Evolutionary conservation across 2,797 vertebrate species (phyloP).

Genomic region (Artibeus jamaicensis): DNA sequence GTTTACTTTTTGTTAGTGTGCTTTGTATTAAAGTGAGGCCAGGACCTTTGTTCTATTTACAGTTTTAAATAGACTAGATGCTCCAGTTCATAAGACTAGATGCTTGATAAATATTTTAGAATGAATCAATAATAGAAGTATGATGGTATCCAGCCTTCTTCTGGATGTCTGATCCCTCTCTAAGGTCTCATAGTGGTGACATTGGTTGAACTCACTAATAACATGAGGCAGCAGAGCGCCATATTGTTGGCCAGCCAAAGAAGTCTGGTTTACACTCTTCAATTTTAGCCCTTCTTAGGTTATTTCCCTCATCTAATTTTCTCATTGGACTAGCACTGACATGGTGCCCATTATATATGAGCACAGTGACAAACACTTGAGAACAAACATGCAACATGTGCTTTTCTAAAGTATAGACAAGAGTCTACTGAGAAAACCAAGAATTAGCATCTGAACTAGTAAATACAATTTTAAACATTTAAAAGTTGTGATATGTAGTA

Average conservation of each 20-base stretch:
- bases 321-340: neutral
- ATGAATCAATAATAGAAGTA: neutral
- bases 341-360: neutral
- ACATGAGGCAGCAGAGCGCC: neutral
- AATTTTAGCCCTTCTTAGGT: neutral
- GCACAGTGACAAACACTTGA: neutral
- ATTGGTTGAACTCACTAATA: neutral
- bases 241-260: neutral
- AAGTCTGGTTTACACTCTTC: neutral
- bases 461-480: neutral
- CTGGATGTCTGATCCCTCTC: neutral
- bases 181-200: neutral
- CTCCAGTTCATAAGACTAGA: neutral
- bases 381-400: neutral
- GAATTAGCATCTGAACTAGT: neutral
- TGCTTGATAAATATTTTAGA: neutral
- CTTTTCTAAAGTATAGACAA: neutral
- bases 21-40: neutral
- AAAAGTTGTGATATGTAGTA: neutral
- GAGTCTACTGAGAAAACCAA: neutral
- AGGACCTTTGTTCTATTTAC: neutral
- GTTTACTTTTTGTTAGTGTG: neutral
- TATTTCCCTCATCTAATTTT: neutral
- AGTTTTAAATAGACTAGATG: too few species aligned
- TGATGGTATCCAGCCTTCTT: neutral